Evolutionary conservation across 2,888 invertebrate species (phyloP).

Genomic region (Acleris sparsana): DNA sequence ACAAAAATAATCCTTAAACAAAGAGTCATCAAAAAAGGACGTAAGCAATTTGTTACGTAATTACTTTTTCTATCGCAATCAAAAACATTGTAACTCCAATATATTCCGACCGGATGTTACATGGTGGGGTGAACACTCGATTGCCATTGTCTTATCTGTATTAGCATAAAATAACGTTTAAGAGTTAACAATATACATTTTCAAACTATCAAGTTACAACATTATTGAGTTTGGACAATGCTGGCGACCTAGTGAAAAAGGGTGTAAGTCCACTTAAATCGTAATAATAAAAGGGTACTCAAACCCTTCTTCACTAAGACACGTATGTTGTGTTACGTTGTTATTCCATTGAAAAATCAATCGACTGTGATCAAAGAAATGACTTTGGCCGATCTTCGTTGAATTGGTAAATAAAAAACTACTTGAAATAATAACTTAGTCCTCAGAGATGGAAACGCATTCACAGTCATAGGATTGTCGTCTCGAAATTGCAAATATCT

Average conservation of each 20-base stretch:
- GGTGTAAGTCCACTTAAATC: not conserved
- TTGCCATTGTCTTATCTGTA: slow-evolving; percentile 34
- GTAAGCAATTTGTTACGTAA: slow-evolving; percentile 26
- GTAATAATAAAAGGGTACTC: no score
- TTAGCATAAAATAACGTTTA: slow-evolving; percentile 35
- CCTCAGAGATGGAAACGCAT: no score
- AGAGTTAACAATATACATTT: slow-evolving; percentile 23
- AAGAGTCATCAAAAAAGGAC: slow-evolving; percentile 2
- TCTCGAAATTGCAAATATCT: no score
- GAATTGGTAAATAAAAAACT: no score
- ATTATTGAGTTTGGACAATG: slow-evolving; percentile 6
- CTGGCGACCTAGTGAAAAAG: not conserved
- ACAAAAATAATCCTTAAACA: no score
- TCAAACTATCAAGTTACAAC: slow-evolving; percentile 29
- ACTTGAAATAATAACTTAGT: no score
- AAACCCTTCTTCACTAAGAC: no score
- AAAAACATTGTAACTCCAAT: slow-evolving; percentile 21
- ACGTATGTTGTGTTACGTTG: no score
- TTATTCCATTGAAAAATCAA: no score
- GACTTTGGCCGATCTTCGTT: no score
- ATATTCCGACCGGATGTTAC: slow-evolving; percentile 30
- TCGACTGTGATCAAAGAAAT: no score
- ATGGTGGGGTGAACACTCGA: slow-evolving; percentile 35
- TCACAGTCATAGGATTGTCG: no score
- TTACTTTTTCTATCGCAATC: slow-evolving; percentile 30